phyloP scores from a whole-genome alignment of 2,888 invertebrate species.

The Aporophyla lueneburgensis region DNA sequence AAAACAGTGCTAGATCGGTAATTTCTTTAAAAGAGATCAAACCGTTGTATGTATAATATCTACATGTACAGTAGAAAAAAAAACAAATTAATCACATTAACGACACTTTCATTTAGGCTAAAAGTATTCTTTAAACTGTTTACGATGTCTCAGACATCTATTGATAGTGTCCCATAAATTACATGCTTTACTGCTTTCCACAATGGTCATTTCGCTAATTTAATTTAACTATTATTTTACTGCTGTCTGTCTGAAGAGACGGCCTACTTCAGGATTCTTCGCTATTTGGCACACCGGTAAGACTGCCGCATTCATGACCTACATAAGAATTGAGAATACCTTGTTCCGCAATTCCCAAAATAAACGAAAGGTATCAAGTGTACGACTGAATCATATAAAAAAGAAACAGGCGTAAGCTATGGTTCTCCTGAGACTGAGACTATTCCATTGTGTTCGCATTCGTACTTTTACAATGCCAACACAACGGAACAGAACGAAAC shows the following conservation, averaged over 20 bases:
- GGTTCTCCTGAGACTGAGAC: constrained; percentile 31
- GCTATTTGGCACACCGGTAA: constrained; percentile 57
- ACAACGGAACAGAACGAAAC: constrained; percentile 24
- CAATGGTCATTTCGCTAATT: constrained; percentile 67
- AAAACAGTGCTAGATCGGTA: neutral
- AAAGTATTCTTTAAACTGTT: constrained; percentile 58
- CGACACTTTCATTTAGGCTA: constrained; percentile 52
- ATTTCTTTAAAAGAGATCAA: neutral
- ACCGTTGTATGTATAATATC: no score
- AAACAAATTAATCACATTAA: constrained; percentile 26
- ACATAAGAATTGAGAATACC: constrained; percentile 50
- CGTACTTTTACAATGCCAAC: constrained; percentile 14
- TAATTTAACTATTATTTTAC: constrained; percentile 73
- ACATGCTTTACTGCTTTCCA: constrained; percentile 71
- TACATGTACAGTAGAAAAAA: constrained; percentile 1
- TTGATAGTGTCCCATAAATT: constrained; percentile 70
- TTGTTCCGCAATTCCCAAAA: constrained; percentile 40
- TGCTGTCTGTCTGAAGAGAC: constrained; percentile 65
- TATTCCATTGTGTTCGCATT: no score
- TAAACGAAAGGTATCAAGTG: constrained; percentile 38
- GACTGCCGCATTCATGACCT: constrained; percentile 66
- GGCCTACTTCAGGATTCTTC: constrained; percentile 62
- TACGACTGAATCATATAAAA: constrained; percentile 38
- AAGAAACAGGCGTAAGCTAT: constrained; percentile 28
- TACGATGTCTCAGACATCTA: constrained; percentile 69